phyloP scores from a whole-genome alignment of 2,797 vertebrate genomes.

The Triplophysa yarkandensis region DNA sequence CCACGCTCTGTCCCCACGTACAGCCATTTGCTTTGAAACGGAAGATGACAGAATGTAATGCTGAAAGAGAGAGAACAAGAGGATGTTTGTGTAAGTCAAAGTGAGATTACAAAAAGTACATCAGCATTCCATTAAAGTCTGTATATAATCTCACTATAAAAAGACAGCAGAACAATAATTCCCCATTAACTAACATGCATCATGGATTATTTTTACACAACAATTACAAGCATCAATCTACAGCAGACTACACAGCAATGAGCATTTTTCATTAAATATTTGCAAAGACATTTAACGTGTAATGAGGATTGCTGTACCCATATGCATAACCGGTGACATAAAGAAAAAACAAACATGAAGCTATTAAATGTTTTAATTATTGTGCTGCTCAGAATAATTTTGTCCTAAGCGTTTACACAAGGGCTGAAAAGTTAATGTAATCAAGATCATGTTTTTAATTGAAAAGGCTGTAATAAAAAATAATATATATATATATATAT shows the following conservation, averaged over 20 bases:
- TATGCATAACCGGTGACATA: neutral
- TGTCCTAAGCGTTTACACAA: no score
- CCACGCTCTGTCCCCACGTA: slow-evolving; percentile 97
- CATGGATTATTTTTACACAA: slow-evolving; percentile 23
- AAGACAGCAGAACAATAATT: slow-evolving; percentile 40
- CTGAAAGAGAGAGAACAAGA: slow-evolving; percentile 70
- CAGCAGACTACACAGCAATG: slow-evolving; percentile 37
- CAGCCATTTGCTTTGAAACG: slow-evolving; percentile 99
- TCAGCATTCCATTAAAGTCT: neutral
- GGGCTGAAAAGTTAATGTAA: no score
- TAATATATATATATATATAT: no score
- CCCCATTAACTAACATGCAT: slow-evolving; percentile 10
- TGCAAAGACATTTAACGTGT: neutral
- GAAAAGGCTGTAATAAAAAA: no score
- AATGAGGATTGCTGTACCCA: neutral
- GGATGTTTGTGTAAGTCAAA: neutral
- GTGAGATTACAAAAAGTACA: neutral
- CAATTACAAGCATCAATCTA: slow-evolving; percentile 29
- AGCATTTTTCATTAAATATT: slow-evolving; percentile 21
- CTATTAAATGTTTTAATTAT: neutral
- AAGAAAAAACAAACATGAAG: neutral
- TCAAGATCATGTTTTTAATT: no score
- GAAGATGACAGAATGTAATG: slow-evolving; percentile 97
- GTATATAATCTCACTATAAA: slow-evolving; percentile 39
- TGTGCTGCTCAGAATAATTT: no score